Conservation (phyloP, 37 sponge, comb jelly and placozoan genomes). For the Cliona cf. orientalis region DNA sequence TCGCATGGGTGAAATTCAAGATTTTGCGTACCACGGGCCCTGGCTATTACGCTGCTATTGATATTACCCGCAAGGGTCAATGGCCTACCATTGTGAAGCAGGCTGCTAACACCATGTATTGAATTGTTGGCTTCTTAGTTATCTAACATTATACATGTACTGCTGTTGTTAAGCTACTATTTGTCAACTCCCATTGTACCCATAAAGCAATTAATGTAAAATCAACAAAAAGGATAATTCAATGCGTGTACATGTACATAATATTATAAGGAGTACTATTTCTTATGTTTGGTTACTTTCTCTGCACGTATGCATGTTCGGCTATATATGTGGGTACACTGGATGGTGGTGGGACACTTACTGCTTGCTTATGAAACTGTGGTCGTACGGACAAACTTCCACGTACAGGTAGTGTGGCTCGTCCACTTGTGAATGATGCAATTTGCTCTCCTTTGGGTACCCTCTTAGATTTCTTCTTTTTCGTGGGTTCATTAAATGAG, state of each 20-base stretch:
- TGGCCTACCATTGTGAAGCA: background rate
- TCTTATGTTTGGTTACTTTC: background rate
- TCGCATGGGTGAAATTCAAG: too few species aligned
- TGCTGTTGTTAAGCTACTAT: background rate
- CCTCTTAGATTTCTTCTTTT: background rate
- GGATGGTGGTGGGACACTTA: background rate
- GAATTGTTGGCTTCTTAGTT: background rate
- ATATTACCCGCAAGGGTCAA: background rate
- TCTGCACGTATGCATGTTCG: background rate
- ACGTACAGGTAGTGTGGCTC: background rate
- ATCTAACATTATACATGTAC: background rate
- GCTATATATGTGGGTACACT: background rate
- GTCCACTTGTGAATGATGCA: background rate
- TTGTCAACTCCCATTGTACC: too few species aligned
- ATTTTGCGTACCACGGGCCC: too few species aligned
- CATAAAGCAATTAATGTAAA: too few species aligned
- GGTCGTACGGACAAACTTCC: background rate
- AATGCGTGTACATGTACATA: too few species aligned
- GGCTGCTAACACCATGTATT: background rate
- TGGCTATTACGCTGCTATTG: background rate
- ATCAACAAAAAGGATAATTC: too few species aligned
- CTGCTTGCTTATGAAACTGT: background rate
- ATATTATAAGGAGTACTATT: too few species aligned
- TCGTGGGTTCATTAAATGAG: background rate
- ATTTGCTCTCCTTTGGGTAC: background rate